phyloP scores from a whole-genome alignment of 2,113 vertebrate species.

The Turdus rufiventris region DNA sequence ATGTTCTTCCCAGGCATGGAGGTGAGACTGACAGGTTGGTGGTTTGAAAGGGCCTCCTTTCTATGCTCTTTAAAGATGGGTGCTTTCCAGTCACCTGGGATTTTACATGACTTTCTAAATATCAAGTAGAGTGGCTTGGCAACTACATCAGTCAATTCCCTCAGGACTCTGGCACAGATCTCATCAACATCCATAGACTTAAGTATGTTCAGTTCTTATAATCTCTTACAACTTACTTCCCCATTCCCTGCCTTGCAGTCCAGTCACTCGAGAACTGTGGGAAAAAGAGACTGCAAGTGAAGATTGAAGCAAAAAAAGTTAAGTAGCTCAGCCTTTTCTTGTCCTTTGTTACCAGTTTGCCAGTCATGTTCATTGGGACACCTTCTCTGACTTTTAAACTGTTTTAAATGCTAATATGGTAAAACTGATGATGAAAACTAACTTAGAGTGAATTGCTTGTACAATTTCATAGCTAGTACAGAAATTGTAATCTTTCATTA shows the following conservation, averaged over 20 bases:
- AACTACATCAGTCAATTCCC: background rate
- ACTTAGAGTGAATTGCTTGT: background rate
- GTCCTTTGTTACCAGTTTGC: background rate
- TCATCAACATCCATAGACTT: accelerated
- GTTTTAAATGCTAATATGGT: background rate
- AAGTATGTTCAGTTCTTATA: background rate
- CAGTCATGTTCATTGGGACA: accelerated
- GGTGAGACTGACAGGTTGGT: background rate
- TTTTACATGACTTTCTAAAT: background rate
- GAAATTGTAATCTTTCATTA: background rate
- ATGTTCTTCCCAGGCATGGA: background rate
- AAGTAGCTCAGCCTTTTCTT: background rate
- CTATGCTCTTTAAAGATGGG: background rate
- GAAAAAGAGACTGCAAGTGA: background rate
- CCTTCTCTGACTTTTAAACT: background rate
- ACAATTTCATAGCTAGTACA: background rate
- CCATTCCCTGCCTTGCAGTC: background rate
- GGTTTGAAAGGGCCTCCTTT: background rate
- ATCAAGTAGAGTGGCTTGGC: background rate
- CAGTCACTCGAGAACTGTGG: background rate
- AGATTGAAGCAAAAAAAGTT: background rate
- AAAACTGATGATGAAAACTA: background rate
- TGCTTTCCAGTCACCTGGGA: background rate
- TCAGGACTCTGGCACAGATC: background rate
- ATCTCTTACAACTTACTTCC: background rate